These are phyloP conservation scores for Corythaixoides concolor DNA, from an alignment of 2,113 vertebrate species.

Conservation along the genomic window DNA sequence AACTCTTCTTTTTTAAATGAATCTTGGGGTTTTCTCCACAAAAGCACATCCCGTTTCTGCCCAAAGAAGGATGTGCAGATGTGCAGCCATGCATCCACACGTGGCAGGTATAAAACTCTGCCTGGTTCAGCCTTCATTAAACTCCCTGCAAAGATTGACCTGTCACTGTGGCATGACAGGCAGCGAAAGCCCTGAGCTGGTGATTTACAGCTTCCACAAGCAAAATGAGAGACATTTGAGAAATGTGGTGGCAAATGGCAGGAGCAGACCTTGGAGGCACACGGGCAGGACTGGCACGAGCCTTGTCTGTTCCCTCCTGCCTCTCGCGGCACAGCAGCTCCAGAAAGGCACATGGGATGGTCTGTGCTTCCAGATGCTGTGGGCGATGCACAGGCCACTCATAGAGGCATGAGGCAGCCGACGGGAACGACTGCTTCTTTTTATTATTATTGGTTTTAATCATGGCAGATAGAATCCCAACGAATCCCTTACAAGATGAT, in stretches of 20 bases:
- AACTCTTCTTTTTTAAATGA: not conserved
- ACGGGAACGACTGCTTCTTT: not conserved
- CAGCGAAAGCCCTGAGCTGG: not conserved
- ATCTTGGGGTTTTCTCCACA: not conserved
- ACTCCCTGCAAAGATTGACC: not conserved
- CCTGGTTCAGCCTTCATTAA: not conserved
- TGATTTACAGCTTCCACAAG: not conserved
- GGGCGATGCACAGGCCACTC: not conserved
- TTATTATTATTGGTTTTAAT: not conserved
- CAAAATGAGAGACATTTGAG: not conserved
- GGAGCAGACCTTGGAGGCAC: not conserved
- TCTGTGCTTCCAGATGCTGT: fast-evolving
- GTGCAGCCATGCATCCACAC: not conserved
- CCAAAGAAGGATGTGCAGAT: not conserved
- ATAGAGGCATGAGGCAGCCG: fast-evolving
- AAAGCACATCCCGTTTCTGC: not conserved
- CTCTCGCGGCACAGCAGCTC: not conserved
- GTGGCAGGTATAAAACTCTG: not conserved
- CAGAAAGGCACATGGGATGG: not conserved
- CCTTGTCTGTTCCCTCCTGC: not conserved
- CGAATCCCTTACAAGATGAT: not conserved
- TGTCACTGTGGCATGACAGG: not conserved
- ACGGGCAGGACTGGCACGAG: not conserved
- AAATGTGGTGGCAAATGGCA: not conserved
- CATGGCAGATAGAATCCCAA: not conserved